Base-by-base conservation (phyloP, 2,888 invertebrate genomes). In the Eristalis intricaria region DNA sequence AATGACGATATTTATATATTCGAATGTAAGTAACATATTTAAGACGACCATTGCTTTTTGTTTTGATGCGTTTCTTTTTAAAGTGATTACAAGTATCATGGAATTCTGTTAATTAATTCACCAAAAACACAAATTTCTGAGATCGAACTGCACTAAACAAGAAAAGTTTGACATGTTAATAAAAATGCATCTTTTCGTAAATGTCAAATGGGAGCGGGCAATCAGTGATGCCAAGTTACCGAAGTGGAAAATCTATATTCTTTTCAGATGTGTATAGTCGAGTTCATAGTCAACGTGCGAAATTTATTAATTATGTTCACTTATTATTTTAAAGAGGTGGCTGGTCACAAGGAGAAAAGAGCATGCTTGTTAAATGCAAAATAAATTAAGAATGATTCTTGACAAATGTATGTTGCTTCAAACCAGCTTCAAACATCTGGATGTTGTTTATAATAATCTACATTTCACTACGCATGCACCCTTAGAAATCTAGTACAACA, bases 161-260 rank as follows among this genome's bases (percentile, higher is more conserved):
- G 77, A 85, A 85, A 84, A 84, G 70, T 84, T 79, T 84, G 84
- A 78, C 78, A 84, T 26, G 29, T 8, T 22, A 29, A 64, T 11
- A 70, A 50, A 79, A 84, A 64, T 84, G 75, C 75, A 76, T 29
- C 77, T 65, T 29, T 50, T 8, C 10, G 13, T 23, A 56, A 22
- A 26, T 66, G 84, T 84, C 84, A 63, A 70, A 60, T 60, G 15
- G 40, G 69, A 43, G 63, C 50, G 2, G 13, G 0, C 2, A 2
- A 10, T 11, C n/a, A 78, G 70, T 78, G 77, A 50, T 70, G 70
- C 77, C 77, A 78, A 70, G 19, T 56, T 4, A 1, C 22, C 15
- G 2, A 22, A 5, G n/a, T 13, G 2, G n/a, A 15, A 40, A 26
- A 40, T 22, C 13, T 15, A 7, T 32, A 2, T n/a, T n/a, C 19